Evolutionary conservation across 1,140 invertebrate genomes (phyloP).

Genomic region (Hyposmocoma kahamanoa): DNA sequence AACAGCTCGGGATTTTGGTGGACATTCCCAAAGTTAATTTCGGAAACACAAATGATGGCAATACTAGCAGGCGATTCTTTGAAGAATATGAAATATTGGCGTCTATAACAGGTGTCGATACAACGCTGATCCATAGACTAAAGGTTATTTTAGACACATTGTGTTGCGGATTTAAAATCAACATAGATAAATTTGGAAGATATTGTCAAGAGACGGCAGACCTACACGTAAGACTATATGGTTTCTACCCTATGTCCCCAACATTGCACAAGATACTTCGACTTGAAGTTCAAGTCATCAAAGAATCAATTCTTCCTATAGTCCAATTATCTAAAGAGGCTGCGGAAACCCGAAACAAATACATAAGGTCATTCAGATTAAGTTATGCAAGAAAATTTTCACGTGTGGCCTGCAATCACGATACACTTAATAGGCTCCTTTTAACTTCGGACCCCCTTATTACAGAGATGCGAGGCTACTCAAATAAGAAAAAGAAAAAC

Average conservation of each 20-base stretch:
- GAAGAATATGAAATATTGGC: constrained; percentile 20
- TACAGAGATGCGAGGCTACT: constrained; percentile 12
- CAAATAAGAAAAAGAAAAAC: not conserved
- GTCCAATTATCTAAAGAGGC: constrained; percentile 17
- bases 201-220: constrained; percentile 24
- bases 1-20: constrained; percentile 31
- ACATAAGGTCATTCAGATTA: constrained; percentile 20
- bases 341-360: constrained; percentile 18
- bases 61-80: constrained; percentile 49
- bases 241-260: constrained; percentile 49
- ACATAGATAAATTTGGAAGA: constrained; percentile 23
- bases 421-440: constrained; percentile 31
- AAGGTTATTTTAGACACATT: constrained; percentile 23
- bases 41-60: constrained; percentile 48
- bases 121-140: constrained; percentile 17
- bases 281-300: constrained; percentile 22
- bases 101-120: constrained; percentile 32
- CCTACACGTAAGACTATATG: constrained; percentile 33
- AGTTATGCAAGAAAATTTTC: constrained; percentile 32
- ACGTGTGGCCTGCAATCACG: constrained; percentile 22
- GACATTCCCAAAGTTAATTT: constrained; percentile 42
- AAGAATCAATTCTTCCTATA: constrained; percentile 4
- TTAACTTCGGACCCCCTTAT: constrained; percentile 34
- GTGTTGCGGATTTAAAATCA: constrained; percentile 26
- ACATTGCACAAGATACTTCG: constrained; percentile 46